Percentiles rank a stretch among this genome's conserved stretches.
phyloP scores from a whole-genome alignment of 2,797 vertebrate species.

The Psittacula derbiana region DNA sequence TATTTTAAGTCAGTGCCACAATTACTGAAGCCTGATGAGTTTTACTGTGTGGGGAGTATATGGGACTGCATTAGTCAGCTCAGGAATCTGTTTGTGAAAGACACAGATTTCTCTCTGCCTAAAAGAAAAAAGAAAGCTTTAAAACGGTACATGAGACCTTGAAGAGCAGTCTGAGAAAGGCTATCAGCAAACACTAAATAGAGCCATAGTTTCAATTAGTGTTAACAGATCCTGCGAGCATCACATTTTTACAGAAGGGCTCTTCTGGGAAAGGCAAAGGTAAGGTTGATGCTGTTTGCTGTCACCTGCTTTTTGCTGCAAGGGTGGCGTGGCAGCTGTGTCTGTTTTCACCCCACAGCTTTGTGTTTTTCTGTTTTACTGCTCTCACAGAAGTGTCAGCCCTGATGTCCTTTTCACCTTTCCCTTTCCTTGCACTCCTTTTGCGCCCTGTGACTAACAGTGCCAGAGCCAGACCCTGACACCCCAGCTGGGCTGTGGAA shows the following conservation, averaged over 20 bases:
- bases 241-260: neutral
- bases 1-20: neutral
- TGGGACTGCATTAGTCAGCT: neutral
- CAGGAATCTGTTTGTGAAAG: neutral
- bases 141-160: neutral
- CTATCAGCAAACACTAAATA: neutral
- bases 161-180: neutral
- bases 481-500: too few relatives aligned
- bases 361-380: neutral
- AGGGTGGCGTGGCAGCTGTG: fast-evolving
- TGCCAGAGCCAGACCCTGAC: neutral
- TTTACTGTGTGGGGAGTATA: neutral
- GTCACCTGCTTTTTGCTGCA: neutral
- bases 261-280: neutral
- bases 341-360: neutral
- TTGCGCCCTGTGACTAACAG: neutral
- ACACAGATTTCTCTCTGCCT: neutral
- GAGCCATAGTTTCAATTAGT: neutral
- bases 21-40: neutral
- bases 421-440: neutral
- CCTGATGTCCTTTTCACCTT: neutral
- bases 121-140: neutral
- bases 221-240: fast-evolving
- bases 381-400: neutral
- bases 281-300: neutral